Base-by-base conservation (phyloP, 35 echinoderm and acorn worm species). In the Heliocidaris tuberculata region DNA sequence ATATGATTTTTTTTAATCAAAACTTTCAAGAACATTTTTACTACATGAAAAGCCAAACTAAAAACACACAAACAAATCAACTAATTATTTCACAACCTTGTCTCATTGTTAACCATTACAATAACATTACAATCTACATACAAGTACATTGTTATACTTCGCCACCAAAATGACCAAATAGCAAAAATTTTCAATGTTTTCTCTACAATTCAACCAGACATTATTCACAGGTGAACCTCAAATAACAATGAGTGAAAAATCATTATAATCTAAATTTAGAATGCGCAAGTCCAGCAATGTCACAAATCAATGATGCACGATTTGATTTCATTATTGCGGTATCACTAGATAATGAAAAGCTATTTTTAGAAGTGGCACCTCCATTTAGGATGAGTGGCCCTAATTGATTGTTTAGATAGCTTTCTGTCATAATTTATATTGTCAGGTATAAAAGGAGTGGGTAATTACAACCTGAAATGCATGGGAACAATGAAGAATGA, bases 371-470 rank as follows among this genome's bases (percentile, higher is more conserved):
- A 78, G 19, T n/a, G 27, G 27, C 65, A 78, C 65, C 65, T 78
- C 65, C 65, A n/a, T 78, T 70, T 27, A 19, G 17, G 27, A 27
- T 78, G 65, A 78, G 65, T 78, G 7, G 65, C 65, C 65, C 65
- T 78, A 78, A 78, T 78, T 78, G 65, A 78, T 78, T 78, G 65
- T 78, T 78, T 78, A 24, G 65, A 78, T 78, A 78, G 65, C 27
- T 78, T 19, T 78, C 65, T 78, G 8, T n/a, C 27, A 78, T 78
- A 78, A 78, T 78, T 5, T 60, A 60, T n/a, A 78, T n/a, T 78
- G 65, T 78, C 65, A 78, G 21, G 65, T 70, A 24, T 24, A n/a
- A 70, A 70, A 70, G 17, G 27, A 27, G 6, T 27, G n/a, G 65
- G 27, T 27, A 8, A 78, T 27, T 78, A 78, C 59, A 60, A 12